Evolutionary conservation across 2,797 vertebrate species (phyloP).

Genomic region (Todus mexicanus): DNA sequence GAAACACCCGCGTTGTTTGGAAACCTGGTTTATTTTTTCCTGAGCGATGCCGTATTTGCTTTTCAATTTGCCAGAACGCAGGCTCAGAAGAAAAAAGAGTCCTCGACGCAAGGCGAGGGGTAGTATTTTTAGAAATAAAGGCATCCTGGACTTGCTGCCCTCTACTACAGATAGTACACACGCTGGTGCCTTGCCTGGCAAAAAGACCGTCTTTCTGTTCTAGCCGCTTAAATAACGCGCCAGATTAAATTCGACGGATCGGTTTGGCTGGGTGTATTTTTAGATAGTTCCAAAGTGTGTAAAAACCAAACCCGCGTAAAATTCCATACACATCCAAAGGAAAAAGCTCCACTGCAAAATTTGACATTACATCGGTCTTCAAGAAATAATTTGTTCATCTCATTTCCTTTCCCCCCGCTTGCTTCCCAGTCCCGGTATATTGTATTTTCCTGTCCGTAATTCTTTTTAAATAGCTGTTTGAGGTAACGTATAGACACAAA

Average conservation of each 20-base stretch:
- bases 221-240: slow-evolving; percentile 62
- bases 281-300: slow-evolving; percentile 51
- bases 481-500: slow-evolving; percentile 51
- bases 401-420: slow-evolving; percentile 19
- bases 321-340: slow-evolving; percentile 43
- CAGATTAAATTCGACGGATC: slow-evolving; percentile 56
- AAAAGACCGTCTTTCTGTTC: slow-evolving; percentile 5
- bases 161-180: slow-evolving; percentile 50
- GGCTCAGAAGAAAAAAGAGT: slow-evolving; percentile 32
- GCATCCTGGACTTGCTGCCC: slow-evolving; percentile 31
- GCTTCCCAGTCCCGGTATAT: slow-evolving; percentile 12
- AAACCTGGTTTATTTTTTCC: slow-evolving; percentile 49
- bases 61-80: slow-evolving; percentile 54
- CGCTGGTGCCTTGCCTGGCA: slow-evolving; percentile 52
- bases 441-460: slow-evolving; percentile 14
- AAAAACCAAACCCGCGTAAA: slow-evolving; percentile 51
- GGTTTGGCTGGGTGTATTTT: slow-evolving; percentile 46
- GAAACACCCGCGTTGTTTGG: slow-evolving; percentile 18
- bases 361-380: neutral
- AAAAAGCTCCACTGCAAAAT: slow-evolving; percentile 25
- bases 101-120: slow-evolving; percentile 22
- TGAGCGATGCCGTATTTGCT: slow-evolving; percentile 16
- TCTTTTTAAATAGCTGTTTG: slow-evolving; percentile 42
- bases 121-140: slow-evolving; percentile 63
- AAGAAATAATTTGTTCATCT: slow-evolving; percentile 59